Percentiles rank a stretch among this genome's conserved stretches.
Evolutionary conservation across 2,888 invertebrate species (phyloP).

Genomic region (Chymomyza fuscimana): DNA sequence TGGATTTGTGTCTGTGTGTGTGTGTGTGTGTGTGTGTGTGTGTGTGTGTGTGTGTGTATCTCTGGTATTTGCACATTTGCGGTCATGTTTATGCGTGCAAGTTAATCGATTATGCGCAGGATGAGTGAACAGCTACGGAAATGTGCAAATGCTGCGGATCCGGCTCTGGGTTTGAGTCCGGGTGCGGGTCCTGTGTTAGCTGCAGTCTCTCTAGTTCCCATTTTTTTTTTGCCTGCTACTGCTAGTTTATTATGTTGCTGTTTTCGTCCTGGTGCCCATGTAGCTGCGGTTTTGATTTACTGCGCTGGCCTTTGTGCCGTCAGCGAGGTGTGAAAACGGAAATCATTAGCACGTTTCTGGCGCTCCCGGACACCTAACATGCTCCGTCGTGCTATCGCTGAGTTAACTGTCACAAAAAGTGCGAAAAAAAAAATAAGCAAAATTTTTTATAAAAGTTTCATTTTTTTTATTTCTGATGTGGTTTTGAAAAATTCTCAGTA

Average conservation of each 20-base stretch:
- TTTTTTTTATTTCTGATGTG: too few species aligned
- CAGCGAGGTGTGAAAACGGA: constrained; percentile 60
- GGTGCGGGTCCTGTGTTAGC: constrained; percentile 12
- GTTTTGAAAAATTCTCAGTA: too few species aligned
- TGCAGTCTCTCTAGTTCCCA: not conserved
- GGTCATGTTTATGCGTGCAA: constrained; percentile 67
- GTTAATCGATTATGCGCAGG: constrained; percentile 69
- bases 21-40: not conserved
- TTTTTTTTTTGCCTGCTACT: not conserved
- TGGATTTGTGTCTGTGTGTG: not conserved
- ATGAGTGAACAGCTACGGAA: constrained; percentile 68
- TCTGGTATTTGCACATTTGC: constrained; percentile 64
- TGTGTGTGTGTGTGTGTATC: not conserved
- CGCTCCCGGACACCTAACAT: not conserved
- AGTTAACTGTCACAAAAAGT: not conserved
- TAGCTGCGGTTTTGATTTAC: not conserved
- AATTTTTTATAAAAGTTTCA: not conserved
- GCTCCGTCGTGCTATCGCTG: not conserved
- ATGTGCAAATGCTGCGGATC: constrained; percentile 67
- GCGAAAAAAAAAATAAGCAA: not conserved
- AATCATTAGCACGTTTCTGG: constrained; percentile 48
- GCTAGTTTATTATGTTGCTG: not conserved
- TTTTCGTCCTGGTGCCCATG: not conserved
- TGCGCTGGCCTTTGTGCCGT: not conserved
- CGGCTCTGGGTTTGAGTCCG: constrained; percentile 3